phyloP scores from a whole-genome alignment of 2,113 vertebrate species.

The Ahaetulla prasina region DNA sequence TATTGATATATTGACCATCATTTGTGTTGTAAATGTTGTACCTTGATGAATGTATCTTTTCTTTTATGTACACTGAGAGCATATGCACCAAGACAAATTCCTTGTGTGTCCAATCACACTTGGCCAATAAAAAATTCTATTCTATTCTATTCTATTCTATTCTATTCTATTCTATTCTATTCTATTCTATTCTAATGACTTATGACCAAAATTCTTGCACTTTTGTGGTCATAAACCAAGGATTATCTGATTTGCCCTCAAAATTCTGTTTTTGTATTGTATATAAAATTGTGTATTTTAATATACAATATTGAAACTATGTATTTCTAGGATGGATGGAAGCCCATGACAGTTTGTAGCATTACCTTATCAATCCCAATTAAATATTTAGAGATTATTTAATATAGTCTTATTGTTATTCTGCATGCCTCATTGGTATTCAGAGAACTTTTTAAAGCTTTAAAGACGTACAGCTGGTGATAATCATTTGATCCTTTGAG shows the following conservation, averaged over 20 bases:
- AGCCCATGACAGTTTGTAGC: not conserved
- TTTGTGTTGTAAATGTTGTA: too few relatives aligned
- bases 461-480: not conserved
- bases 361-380: not conserved
- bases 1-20: too few relatives aligned
- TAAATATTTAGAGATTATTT: not conserved
- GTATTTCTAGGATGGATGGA: not conserved
- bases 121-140: too few relatives aligned
- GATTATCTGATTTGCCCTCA: not conserved
- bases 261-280: not conserved
- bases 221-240: not conserved
- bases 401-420: not conserved
- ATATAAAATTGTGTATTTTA: not conserved
- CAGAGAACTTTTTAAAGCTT: not conserved
- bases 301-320: not conserved
- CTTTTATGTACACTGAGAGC: too few relatives aligned
- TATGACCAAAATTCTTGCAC: not conserved
- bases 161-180: too few relatives aligned
- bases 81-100: too few relatives aligned
- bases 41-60: too few relatives aligned
- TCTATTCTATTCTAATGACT: too few relatives aligned
- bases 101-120: too few relatives aligned
- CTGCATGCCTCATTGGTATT: not conserved
- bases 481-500: not conserved
- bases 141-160: too few relatives aligned